These are phyloP conservation scores for Desoria tigrina DNA, from an alignment of 2,888 invertebrate species.

Conservation along the genomic window DNA sequence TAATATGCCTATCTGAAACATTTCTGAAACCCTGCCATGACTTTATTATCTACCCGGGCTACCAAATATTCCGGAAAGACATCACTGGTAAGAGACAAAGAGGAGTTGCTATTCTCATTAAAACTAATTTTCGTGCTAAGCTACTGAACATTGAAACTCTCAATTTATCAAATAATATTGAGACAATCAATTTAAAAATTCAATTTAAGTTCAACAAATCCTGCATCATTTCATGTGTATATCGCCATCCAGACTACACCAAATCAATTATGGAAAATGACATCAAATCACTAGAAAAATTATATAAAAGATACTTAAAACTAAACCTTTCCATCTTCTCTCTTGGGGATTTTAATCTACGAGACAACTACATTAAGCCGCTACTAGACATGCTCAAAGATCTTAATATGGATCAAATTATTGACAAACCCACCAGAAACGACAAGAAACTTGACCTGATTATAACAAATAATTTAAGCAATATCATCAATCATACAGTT, in stretches of 20 bases:
- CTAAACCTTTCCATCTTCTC: neutral
- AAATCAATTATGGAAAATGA: neutral
- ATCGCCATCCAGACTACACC: neutral
- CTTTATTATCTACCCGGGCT: neutral
- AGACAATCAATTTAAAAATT: neutral
- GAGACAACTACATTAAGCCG: neutral
- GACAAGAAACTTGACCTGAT: neutral
- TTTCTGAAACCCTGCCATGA: neutral
- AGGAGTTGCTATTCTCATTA: neutral
- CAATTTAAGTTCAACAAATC: neutral
- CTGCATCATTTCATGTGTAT: neutral
- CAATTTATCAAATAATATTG: neutral
- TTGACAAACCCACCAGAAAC: neutral
- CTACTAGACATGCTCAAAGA: neutral
- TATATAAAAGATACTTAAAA: neutral
- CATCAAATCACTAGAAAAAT: neutral
- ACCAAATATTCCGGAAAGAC: neutral
- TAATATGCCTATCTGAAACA: neutral
- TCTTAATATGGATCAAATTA: neutral
- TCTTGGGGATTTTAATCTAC: neutral
- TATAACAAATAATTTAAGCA: neutral
- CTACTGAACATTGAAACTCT: neutral
- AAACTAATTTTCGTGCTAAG: neutral
- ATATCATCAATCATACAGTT: neutral
- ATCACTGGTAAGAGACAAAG: neutral